Evolutionary conservation across 2,797 vertebrate genomes (phyloP), one percentile per base, ranked within the genome.

Genomic region (Poeciliopsis turneri): DNA sequence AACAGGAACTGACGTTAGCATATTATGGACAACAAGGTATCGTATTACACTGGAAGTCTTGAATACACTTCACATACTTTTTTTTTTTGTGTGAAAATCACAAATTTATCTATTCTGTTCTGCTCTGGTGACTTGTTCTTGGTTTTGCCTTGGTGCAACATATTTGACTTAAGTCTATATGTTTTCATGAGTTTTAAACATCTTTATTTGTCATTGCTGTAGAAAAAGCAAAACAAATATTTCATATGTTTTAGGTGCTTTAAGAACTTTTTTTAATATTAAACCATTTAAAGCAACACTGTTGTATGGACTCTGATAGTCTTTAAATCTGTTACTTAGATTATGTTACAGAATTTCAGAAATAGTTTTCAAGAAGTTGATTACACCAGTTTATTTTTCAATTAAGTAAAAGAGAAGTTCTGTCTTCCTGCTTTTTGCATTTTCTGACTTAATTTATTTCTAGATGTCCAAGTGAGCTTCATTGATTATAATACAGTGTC

Each of bases 401-500:
- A 28, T 23, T 10, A 70, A 25, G 16, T 51, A 13, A 68, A 53
- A 30, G 55, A 49, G 10, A 36, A 77, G 12, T 11, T 23, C 20
- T 64, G 28, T 8, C 15, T 64, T 36, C 75, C 25, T 51, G 6
- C 23, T n/a, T 23, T n/a, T 16, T 12, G 43, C 30, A 9, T 53
- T 66, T 46, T 66, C 16, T 66, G 45, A 39, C 20, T 11, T 68
- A 16, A n/a, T 66, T 53, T 76, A 13, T 51, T 4, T 45, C 6
- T 18, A 75, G 55, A 61, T 55, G n/a, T 61, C 2, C 39, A 39
- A 74, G 43, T 72, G n/a, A 66, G 47, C 43, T 72, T 76, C 47
- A 70, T 66, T 75, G 43, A 33, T 16, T 39, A 78, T 76, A 51
- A 64, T 72, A 25, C 66, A 85, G 49, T 76, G 77, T 46, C n/a